A percentile compares a stretch with the other conserved stretches of the same genome.
These are phyloP conservation scores for Hafferia zeledoni DNA, from an alignment of 2,797 vertebrate genomes.

Conservation along the genomic window DNA sequence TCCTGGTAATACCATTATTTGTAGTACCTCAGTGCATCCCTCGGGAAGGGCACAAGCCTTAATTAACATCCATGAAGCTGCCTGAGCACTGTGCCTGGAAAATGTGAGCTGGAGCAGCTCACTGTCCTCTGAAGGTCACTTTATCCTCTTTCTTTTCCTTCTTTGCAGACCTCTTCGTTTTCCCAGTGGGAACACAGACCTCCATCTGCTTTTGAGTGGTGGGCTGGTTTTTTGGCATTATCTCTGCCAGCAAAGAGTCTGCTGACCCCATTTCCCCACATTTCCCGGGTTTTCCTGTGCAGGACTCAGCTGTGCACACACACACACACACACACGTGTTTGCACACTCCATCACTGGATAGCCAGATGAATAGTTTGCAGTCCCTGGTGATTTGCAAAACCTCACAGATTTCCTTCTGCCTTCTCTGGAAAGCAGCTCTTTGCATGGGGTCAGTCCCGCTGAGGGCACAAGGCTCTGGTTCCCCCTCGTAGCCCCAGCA, in stretches of 20 bases:
- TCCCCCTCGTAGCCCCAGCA: not conserved
- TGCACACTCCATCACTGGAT: not conserved
- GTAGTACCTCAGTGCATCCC: conserved; percentile 43
- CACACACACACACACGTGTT: no score
- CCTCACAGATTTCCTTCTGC: not conserved
- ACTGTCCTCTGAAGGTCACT: not conserved
- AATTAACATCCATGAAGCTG: conserved; percentile 55
- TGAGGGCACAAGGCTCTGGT: not conserved
- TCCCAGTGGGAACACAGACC: not conserved
- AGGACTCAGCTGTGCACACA: fast-evolving
- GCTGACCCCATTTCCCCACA: fast-evolving
- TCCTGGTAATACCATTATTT: conserved; percentile 59
- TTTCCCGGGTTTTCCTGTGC: not conserved
- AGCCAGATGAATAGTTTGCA: not conserved
- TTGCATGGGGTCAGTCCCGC: not conserved
- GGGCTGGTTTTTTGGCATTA: not conserved
- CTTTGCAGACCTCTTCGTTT: not conserved
- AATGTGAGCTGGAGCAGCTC: not conserved
- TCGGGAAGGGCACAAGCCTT: conserved; percentile 39
- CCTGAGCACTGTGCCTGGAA: conserved; percentile 39
- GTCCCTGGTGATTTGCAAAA: not conserved
- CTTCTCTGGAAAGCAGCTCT: not conserved
- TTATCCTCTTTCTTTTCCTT: not conserved
- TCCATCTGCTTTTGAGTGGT: not conserved
- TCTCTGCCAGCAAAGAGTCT: not conserved